These are phyloP conservation scores for Anguilla anguilla DNA, from an alignment of 2,797 vertebrate genomes.

Conservation along the genomic window DNA sequence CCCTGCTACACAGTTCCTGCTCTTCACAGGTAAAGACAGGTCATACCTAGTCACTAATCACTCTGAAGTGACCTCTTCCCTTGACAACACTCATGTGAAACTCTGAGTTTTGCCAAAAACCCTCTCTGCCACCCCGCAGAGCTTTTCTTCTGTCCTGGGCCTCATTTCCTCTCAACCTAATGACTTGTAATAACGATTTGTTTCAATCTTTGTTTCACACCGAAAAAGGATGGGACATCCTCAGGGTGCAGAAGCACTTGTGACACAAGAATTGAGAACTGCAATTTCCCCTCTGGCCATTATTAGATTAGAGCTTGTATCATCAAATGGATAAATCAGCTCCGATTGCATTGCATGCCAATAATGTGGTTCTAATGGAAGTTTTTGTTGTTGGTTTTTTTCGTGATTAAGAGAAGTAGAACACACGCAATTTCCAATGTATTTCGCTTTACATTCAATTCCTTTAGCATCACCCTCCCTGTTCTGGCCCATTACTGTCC, in stretches of 20 bases:
- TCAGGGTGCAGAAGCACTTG: slow-evolving; percentile 41
- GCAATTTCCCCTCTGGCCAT: slow-evolving; percentile 68
- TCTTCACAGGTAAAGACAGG: not conserved
- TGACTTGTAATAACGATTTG: slow-evolving; percentile 67
- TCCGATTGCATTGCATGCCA: slow-evolving; percentile 60
- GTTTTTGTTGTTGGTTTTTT: slow-evolving; percentile 50
- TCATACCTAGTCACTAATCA: not conserved
- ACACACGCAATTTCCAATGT: not conserved
- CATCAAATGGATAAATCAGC: slow-evolving; percentile 66
- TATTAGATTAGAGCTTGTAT: slow-evolving; percentile 73
- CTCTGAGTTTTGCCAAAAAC: slow-evolving; percentile 15
- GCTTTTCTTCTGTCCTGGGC: slow-evolving; percentile 19
- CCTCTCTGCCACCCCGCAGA: not conserved
- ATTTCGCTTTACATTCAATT: slow-evolving; percentile 33
- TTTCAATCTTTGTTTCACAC: slow-evolving; percentile 54
- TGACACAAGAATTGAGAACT: slow-evolving; percentile 52
- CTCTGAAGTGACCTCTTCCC: not conserved
- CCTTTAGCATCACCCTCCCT: not conserved
- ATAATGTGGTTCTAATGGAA: slow-evolving; percentile 51
- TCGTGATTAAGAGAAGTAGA: slow-evolving; percentile 38
- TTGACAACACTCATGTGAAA: not conserved
- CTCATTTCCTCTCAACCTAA: slow-evolving; percentile 62
- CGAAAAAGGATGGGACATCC: slow-evolving; percentile 39
- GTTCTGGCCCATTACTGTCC: not conserved
- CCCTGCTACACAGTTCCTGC: slow-evolving; percentile 49